Base-by-base conservation (phyloP, 37 sponge, comb jelly and placozoan species). In the Chondrosia reniformis region DNA sequence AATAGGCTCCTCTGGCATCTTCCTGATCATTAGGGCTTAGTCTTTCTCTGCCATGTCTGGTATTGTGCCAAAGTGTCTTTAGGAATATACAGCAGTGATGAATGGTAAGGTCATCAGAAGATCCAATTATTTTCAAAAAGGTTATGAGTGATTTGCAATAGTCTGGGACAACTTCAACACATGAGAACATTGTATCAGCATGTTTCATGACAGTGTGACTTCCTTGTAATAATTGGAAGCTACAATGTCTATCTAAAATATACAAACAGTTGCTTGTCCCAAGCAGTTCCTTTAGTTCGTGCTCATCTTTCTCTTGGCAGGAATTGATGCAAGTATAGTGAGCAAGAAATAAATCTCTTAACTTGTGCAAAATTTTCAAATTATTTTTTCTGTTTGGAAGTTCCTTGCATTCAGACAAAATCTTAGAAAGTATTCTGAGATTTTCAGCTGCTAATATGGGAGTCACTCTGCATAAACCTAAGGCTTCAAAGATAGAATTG, bases 251-350 rank as follows among this genome's bases (percentile, higher is more conserved):
- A 64, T 64, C 36, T 3, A 24, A 9, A 8, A 69, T 7, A 24
- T 43, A 69, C 24, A 69, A 43, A 7, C 72, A 69, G 22, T 69
- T 69, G 22, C 36, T 17, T 0, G n/a, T 25, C 8, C 21, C 22
- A 13, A 69, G 5, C 1, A 69, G 21, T 10, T 36, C 43, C 15
- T 21, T 43, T 39, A 40, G 39, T 21, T 21, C 22, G 39, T 36
- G 15, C 24, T 39, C 9, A 40, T 34, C 22, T 7, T n/a, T 44
- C n/a, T n/a, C n/a, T 34, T 69, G 25, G 42, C 38, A 34, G 24
- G 39, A 41, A 69, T 69, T 38, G 22, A 69, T 36, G 44, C 42
- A 69, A 21, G 39, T 38, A 6, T 69, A 69, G 24, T 69, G 72
- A 39, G 41, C 72, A 43, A 43, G 17, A 25, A 69, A 69, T n/a